Conservation (phyloP, 2,113 vertebrate genomes). For the Dendropsophus ebraccatus region DNA sequence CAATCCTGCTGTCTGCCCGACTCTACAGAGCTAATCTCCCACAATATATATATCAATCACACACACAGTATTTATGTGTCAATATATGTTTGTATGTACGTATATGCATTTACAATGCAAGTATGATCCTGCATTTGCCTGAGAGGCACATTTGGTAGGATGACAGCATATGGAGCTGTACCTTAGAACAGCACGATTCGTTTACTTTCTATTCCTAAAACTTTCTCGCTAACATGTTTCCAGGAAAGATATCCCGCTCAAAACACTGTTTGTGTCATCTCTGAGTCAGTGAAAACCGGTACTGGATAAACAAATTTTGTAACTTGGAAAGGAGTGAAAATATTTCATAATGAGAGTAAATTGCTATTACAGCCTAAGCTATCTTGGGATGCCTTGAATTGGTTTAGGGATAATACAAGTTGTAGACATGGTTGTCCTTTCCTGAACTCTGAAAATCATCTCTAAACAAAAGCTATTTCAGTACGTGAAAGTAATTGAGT, state of each 20-base stretch:
- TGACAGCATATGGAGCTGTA: no score
- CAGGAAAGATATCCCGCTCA: background rate
- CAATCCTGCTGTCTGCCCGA: no score
- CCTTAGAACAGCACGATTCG: background rate
- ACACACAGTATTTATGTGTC: no score
- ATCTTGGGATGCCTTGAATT: background rate
- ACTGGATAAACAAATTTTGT: slow-evolving; percentile 22
- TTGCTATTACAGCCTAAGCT: slow-evolving; percentile 5
- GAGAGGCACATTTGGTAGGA: no score
- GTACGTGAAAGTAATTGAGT: slow-evolving; percentile 42
- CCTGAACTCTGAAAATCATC: slow-evolving; percentile 27
- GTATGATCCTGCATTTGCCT: fast-evolving
- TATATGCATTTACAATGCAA: background rate
- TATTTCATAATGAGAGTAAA: slow-evolving; percentile 5
- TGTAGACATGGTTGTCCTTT: slow-evolving; percentile 12
- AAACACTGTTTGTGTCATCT: background rate
- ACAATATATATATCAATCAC: no score
- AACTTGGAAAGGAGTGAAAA: background rate
- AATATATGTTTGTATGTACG: no score
- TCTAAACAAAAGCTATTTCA: slow-evolving; percentile 43
- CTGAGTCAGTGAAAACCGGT: background rate
- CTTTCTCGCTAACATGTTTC: background rate
- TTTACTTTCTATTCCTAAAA: slow-evolving; percentile 3
- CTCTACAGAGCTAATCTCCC: no score
- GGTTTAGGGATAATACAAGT: slow-evolving; percentile 8